Percentiles rank a stretch among this genome's conserved stretches.
phyloP scores from a whole-genome alignment of 2,888 invertebrate species.

The Platycheirus rosarum region DNA sequence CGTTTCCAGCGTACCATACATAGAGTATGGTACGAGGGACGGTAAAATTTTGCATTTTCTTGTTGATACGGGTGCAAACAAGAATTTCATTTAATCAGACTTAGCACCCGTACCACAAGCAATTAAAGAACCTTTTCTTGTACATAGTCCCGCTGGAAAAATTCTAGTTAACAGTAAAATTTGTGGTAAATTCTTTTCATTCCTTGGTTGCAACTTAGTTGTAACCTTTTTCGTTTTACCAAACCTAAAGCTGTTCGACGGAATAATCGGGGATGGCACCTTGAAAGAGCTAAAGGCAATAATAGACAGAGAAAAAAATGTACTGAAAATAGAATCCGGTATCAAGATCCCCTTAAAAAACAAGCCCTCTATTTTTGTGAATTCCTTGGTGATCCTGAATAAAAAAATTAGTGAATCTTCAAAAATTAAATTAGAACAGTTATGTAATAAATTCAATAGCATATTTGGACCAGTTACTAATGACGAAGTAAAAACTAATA shows the following conservation, averaged over 20 bases:
- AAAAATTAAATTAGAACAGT: background rate
- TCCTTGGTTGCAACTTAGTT: constrained; percentile 8
- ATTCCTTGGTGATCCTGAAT: background rate
- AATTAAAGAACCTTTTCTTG: too few species aligned
- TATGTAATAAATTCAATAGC: background rate
- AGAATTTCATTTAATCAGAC: too few species aligned
- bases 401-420: constrained; percentile 7
- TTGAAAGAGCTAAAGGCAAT: constrained; percentile 3
- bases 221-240: constrained; percentile 13
- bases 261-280: constrained; percentile 14
- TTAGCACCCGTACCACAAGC: too few species aligned
- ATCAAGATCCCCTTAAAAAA: constrained; percentile 7
- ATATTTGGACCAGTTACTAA: background rate
- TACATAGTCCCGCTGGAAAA: too few species aligned
- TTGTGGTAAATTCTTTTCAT: constrained; percentile 5
- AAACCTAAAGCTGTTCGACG: background rate
- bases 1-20: too few species aligned
- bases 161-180: too few species aligned
- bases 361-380: background rate
- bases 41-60: too few species aligned
- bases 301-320: constrained; percentile 11
- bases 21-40: too few species aligned
- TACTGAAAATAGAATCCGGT: background rate
- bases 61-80: too few species aligned
- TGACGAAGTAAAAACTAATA: background rate